Evolutionary conservation across 2,797 vertebrate genomes (phyloP).

Genomic region (Tragelaphus eurycerus): DNA sequence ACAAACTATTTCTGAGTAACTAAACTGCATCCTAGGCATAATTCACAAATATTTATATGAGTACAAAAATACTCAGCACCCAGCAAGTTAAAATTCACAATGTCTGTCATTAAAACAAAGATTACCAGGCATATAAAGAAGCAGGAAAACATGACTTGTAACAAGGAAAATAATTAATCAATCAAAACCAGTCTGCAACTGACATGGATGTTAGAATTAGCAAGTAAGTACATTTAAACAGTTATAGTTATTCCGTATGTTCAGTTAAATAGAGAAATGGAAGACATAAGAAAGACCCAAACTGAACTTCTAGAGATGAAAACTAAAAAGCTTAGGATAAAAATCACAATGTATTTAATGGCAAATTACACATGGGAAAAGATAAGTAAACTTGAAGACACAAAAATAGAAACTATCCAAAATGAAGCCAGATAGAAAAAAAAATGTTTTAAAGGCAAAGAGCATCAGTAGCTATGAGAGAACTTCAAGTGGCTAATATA

Average conservation of each 20-base stretch:
- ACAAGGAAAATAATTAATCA: neutral
- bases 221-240: neutral
- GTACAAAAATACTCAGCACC: neutral
- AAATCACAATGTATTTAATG: neutral
- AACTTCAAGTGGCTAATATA: neutral
- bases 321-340: neutral
- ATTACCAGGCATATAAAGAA: neutral
- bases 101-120: slow-evolving; percentile 1
- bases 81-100: neutral
- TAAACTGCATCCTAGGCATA: neutral
- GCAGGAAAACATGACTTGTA: neutral
- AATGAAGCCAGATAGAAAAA: neutral
- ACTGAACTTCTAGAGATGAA: neutral
- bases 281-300: neutral
- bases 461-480: neutral
- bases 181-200: neutral
- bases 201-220: slow-evolving; percentile 4
- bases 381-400: neutral
- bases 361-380: neutral
- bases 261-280: neutral
- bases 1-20: neutral
- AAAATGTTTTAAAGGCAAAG: neutral
- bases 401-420: neutral
- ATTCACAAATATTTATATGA: neutral
- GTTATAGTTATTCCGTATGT: neutral